These are phyloP conservation scores for Phlogophora meticulosa DNA, from an alignment of 2,888 invertebrate genomes.

Conservation along the genomic window DNA sequence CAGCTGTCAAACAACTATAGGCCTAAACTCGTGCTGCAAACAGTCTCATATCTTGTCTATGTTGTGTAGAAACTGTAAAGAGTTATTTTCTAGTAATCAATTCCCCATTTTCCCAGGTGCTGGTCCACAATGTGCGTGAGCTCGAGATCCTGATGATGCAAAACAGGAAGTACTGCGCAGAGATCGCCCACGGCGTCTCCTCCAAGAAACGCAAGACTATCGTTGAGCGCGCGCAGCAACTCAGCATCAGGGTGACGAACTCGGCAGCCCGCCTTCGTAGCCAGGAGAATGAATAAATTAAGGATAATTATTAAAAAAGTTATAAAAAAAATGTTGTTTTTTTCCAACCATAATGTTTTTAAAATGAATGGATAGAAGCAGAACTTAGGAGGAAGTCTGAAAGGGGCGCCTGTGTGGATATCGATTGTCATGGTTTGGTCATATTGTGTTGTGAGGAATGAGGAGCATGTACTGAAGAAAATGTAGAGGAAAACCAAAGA, in stretches of 20 bases:
- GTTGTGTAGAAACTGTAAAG: too few relatives aligned
- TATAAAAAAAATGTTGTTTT: slow-evolving; percentile 34
- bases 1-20: too few relatives aligned
- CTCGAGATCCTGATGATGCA: slow-evolving; percentile 99
- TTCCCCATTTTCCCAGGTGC: slow-evolving; percentile 75
- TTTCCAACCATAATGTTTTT: not conserved
- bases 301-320: slow-evolving; percentile 66
- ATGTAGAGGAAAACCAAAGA: too few relatives aligned
- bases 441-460: too few relatives aligned
- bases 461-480: too few relatives aligned
- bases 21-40: too few relatives aligned
- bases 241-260: slow-evolving; percentile 98
- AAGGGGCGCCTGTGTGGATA: too few relatives aligned
- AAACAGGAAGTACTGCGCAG: slow-evolving; percentile 98
- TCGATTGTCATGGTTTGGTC: too few relatives aligned
- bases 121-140: slow-evolving; percentile 93
- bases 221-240: slow-evolving; percentile 98
- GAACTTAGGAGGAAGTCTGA: too few relatives aligned
- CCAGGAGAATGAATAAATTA: slow-evolving; percentile 98
- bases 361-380: too few relatives aligned
- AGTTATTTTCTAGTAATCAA: too few relatives aligned
- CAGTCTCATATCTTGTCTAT: too few relatives aligned
- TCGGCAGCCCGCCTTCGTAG: slow-evolving; percentile 98
- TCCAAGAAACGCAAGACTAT: slow-evolving; percentile 99
- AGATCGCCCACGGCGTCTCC: slow-evolving; percentile 99